These are phyloP conservation scores for Callopanchax toddi DNA, from an alignment of 2,113 vertebrate species.

Conservation along the genomic window DNA sequence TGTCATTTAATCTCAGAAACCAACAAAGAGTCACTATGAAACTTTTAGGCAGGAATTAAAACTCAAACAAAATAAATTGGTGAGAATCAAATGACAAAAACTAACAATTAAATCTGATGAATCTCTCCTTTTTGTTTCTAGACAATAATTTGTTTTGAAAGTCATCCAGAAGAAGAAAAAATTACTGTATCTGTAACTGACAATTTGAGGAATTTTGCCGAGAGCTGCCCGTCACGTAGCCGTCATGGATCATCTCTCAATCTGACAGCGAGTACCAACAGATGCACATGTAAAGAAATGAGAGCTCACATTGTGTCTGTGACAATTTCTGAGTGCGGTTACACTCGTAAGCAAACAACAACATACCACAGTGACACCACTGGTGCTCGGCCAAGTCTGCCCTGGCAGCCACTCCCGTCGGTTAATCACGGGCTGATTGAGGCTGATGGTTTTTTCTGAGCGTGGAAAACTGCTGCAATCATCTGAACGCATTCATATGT, in stretches of 20 bases:
- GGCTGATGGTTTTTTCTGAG: slow-evolving; percentile 29
- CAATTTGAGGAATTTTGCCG: slow-evolving; percentile 44
- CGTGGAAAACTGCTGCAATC: slow-evolving; percentile 22
- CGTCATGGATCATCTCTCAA: slow-evolving; percentile 36
- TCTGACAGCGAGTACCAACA: slow-evolving; percentile 56
- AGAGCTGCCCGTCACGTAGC: slow-evolving; percentile 53
- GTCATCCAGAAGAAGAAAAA: background rate
- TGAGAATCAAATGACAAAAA: background rate
- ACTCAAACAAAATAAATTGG: background rate
- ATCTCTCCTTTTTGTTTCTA: background rate
- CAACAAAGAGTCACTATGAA: background rate
- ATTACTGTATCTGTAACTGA: slow-evolving; percentile 21
- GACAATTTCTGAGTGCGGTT: slow-evolving; percentile 54
- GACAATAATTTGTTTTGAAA: slow-evolving; percentile 4
- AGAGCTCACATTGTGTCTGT: slow-evolving; percentile 64
- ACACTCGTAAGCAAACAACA: slow-evolving; percentile 64
- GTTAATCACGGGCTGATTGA: slow-evolving; percentile 32
- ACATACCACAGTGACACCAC: slow-evolving; percentile 68
- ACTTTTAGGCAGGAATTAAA: background rate
- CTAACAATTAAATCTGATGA: background rate
- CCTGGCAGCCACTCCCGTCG: slow-evolving; percentile 33
- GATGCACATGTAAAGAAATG: slow-evolving; percentile 40
- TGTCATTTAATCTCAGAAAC: slow-evolving; percentile 23
- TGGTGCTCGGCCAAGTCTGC: slow-evolving; percentile 48
- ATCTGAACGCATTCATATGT: background rate